Conservation (phyloP, 2,797 vertebrate genomes). For the Rhinichthys osculus region DNA sequence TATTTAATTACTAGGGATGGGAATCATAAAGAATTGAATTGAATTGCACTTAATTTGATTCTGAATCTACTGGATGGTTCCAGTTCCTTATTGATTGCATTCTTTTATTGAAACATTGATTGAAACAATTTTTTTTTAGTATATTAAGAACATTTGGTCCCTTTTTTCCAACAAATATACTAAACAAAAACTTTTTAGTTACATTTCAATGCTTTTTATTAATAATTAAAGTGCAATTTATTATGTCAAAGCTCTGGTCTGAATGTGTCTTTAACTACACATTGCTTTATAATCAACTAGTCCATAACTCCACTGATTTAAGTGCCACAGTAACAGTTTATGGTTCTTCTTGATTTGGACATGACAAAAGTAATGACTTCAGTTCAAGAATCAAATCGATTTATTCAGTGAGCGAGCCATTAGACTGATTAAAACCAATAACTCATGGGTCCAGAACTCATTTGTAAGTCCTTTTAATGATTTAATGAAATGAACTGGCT, state of each 20-base stretch:
- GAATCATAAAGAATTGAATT: not conserved
- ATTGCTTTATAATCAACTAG: not conserved
- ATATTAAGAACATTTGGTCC: too few relatives aligned
- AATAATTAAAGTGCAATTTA: not conserved
- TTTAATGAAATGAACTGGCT: not conserved
- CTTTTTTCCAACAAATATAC: not conserved
- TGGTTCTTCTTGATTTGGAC: not conserved
- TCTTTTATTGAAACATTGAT: not conserved
- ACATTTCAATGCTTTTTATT: not conserved
- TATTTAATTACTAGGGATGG: not conserved
- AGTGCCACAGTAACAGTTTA: not conserved
- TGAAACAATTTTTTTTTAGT: not conserved
- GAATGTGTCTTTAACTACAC: not conserved
- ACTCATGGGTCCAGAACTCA: not conserved
- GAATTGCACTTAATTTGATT: not conserved
- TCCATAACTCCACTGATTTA: not conserved
- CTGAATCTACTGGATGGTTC: not conserved
- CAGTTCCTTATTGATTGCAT: not conserved
- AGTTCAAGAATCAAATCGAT: slow-evolving; percentile 9
- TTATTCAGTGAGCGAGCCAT: not conserved
- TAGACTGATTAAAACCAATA: slow-evolving; percentile 17
- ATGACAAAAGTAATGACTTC: not conserved
- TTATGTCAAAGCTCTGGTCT: not conserved
- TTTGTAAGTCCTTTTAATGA: not conserved
- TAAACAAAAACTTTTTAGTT: not conserved